phyloP scores from a whole-genome alignment of 64 coral and sea anemone species.

The Pocillopora damicornis region DNA sequence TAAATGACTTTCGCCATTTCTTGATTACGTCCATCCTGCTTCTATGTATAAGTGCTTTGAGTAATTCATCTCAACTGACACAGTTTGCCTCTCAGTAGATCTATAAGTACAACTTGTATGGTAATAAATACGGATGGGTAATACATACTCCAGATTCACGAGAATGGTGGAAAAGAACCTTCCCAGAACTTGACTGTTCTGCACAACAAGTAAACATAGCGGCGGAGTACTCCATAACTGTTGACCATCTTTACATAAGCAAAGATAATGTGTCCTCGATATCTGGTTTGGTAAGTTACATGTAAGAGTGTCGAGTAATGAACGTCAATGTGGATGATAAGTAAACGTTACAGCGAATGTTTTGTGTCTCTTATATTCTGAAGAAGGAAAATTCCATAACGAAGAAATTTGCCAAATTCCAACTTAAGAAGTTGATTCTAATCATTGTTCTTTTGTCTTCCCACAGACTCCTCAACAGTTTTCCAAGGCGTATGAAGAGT shows the following conservation, averaged over 20 bases:
- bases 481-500: slow-evolving; percentile 5
- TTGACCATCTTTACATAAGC: slow-evolving; percentile 59
- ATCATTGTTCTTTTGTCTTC: background rate
- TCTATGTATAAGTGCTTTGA: background rate
- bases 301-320: background rate
- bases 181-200: slow-evolving; percentile 6
- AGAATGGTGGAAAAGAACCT: slow-evolving; percentile 75
- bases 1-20: background rate
- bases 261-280: slow-evolving; percentile 9
- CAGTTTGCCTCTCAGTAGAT: slow-evolving; percentile 28
- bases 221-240: slow-evolving; percentile 47
- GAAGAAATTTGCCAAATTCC: too few species aligned
- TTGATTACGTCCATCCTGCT: background rate
- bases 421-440: too few species aligned
- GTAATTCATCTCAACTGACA: background rate
- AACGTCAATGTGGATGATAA: too few species aligned
- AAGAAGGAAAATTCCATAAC: too few species aligned
- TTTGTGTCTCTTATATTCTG: too few species aligned
- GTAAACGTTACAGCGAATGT: too few species aligned
- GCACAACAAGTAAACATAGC: slow-evolving; percentile 59
- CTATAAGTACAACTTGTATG: slow-evolving; percentile 52
- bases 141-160: slow-evolving; percentile 75
- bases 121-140: slow-evolving; percentile 77
- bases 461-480: slow-evolving; percentile 63
- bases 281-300: slow-evolving; percentile 58